Evolutionary conservation across 2,888 invertebrate species (phyloP).

Genomic region (Agonum fuliginosum): DNA sequence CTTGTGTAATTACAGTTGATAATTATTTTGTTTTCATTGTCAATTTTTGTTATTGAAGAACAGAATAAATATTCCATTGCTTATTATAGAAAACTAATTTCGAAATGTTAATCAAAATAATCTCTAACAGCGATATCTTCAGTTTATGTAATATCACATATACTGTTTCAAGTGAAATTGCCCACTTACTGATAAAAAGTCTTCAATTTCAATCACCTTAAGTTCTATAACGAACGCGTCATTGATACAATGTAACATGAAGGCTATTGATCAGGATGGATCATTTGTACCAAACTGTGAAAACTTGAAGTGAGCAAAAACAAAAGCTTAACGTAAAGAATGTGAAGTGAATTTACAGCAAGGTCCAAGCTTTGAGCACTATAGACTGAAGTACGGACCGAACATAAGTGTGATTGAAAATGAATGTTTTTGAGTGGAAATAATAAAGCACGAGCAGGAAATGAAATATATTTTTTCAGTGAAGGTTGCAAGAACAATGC

Average conservation of each 20-base stretch:
- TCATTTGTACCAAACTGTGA: constrained; percentile 4
- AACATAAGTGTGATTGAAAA: constrained; percentile 45
- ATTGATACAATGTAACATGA: background rate
- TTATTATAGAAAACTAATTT: no score
- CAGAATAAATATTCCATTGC: no score
- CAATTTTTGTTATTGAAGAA: no score
- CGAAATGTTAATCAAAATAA: no score
- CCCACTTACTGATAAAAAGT: no score
- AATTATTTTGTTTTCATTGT: no score
- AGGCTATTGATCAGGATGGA: constrained; percentile 5
- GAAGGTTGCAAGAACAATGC: background rate
- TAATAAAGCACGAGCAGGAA: background rate
- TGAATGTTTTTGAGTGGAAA: constrained; percentile 42
- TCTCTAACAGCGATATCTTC: no score
- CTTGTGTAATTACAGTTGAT: no score
- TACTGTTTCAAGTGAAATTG: no score
- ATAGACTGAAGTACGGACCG: constrained; percentile 1
- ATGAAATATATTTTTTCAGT: background rate
- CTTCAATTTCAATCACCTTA: no score
- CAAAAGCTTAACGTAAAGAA: constrained; percentile 6
- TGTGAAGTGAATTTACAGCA: constrained; percentile 6
- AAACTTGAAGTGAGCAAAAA: constrained; percentile 19
- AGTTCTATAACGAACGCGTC: background rate
- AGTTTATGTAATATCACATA: no score
- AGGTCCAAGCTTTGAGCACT: background rate